Conservation (phyloP, 2,113 vertebrate genomes). For the Petaurus breviceps region DNA sequence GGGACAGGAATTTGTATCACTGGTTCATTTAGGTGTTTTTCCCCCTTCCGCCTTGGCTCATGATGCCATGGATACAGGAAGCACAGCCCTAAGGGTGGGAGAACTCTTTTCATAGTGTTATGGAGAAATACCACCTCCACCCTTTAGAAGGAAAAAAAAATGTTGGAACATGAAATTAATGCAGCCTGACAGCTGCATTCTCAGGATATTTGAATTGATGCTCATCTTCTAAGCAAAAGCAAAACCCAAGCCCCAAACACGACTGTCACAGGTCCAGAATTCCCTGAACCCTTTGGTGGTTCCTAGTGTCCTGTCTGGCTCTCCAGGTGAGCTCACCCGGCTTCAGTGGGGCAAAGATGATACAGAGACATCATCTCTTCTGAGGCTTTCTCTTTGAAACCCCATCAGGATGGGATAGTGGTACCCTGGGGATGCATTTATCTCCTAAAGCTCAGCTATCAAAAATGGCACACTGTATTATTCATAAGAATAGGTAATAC, state of each 20-base stretch:
- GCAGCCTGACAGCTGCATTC: slow-evolving; percentile 51
- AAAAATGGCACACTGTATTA: slow-evolving; percentile 29
- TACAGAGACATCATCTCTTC: not conserved
- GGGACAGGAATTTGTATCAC: not conserved
- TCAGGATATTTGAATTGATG: slow-evolving; percentile 39
- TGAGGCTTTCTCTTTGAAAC: not conserved
- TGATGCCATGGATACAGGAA: slow-evolving; percentile 20
- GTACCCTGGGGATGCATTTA: not conserved
- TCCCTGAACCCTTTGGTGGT: not conserved
- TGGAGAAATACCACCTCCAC: slow-evolving; percentile 46
- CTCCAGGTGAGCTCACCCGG: fast-evolving
- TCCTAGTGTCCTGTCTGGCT: not conserved
- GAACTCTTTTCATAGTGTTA: slow-evolving; percentile 26
- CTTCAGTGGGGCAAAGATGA: not conserved
- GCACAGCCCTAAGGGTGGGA: not conserved
- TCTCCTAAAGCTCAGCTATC: slow-evolving; percentile 32
- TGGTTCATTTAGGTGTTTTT: slow-evolving; percentile 7
- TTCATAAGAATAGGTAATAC: not conserved
- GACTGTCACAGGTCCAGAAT: fast-evolving
- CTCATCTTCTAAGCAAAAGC: slow-evolving; percentile 43
- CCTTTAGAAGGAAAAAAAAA: slow-evolving; percentile 56
- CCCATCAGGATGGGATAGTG: not conserved
- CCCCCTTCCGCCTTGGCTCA: slow-evolving; percentile 38
- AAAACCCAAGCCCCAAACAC: not conserved
- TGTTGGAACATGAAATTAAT: slow-evolving; percentile 33